Evolutionary conservation across 1,140 invertebrate species (phyloP).

Genomic region (Drosophila nasuta): DNA sequence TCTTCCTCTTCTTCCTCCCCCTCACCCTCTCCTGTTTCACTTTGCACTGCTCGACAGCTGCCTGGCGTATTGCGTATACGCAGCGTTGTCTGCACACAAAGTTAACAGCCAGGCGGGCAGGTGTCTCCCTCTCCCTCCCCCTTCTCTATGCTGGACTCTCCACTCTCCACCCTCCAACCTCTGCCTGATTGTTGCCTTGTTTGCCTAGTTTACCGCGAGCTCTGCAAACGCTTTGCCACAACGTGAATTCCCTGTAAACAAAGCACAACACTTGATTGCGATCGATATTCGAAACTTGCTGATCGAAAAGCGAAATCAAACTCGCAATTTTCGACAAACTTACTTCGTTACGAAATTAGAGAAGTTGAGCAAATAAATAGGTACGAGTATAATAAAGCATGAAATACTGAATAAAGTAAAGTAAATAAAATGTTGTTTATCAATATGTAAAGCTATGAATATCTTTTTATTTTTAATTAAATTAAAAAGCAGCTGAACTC

Average conservation of each 20-base stretch:
- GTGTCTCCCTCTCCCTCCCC: background rate
- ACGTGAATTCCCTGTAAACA: background rate
- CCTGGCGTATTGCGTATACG: slow-evolving; percentile 15
- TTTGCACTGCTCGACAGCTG: slow-evolving; percentile 10
- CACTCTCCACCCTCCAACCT: background rate
- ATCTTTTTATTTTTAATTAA: no score
- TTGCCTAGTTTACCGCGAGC: background rate
- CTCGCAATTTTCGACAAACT: no score
- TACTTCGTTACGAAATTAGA: no score
- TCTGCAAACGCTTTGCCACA: background rate
- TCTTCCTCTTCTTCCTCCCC: background rate
- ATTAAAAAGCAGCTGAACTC: no score
- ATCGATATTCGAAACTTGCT: no score
- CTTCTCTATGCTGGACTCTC: background rate
- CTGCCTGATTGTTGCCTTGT: background rate
- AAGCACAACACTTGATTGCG: background rate
- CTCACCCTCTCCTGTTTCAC: background rate
- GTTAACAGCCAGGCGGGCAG: slow-evolving; percentile 16
- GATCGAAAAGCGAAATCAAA: no score
- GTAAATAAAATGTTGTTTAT: no score
- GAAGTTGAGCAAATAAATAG: no score
- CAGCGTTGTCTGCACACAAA: slow-evolving; percentile 24
- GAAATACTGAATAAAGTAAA: no score
- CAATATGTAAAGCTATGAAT: no score
- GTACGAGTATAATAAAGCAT: no score